Percentiles rank a stretch among this genome's conserved stretches.
phyloP scores from a whole-genome alignment of 2,113 vertebrate genomes.

The Paedocypris sp. region DNA sequence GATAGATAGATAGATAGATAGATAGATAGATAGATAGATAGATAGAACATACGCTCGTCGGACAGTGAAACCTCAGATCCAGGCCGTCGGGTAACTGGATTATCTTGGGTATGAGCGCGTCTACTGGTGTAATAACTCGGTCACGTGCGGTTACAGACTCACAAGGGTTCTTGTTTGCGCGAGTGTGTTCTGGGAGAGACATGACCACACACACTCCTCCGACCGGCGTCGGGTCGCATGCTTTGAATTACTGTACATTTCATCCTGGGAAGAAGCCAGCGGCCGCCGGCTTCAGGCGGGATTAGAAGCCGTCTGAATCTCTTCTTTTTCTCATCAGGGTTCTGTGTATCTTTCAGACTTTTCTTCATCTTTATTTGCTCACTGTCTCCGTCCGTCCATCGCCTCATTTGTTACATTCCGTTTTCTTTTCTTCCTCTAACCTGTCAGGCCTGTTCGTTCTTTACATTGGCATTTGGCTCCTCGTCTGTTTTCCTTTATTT shows the following conservation, averaged over 20 bases:
- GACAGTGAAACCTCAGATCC: no score
- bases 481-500: slow-evolving; percentile 3
- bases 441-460: slow-evolving; percentile 26
- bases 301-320: slow-evolving; percentile 47
- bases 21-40: no score
- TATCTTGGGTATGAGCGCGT: slow-evolving; percentile 43
- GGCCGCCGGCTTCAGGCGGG: slow-evolving; percentile 55
- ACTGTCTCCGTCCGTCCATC: slow-evolving; percentile 2
- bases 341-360: slow-evolving; percentile 12
- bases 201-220: slow-evolving; percentile 35
- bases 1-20: no score
- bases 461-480: slow-evolving; percentile 2
- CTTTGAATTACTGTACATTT: slow-evolving; percentile 65
- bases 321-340: slow-evolving; percentile 27
- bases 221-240: slow-evolving; percentile 52
- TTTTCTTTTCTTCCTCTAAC: slow-evolving; percentile 5
- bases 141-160: slow-evolving; percentile 36
- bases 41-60: slow-evolving; percentile 10
- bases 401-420: background rate
- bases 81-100: no score
- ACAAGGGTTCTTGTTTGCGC: background rate
- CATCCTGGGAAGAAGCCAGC: slow-evolving; percentile 47
- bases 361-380: slow-evolving; percentile 33
- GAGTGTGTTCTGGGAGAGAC: background rate
- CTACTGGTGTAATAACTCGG: slow-evolving; percentile 50